Evolutionary conservation across 2,113 vertebrate species (phyloP), one percentile per base, ranked within the genome.

Genomic region (Seriola rivoliana): DNA sequence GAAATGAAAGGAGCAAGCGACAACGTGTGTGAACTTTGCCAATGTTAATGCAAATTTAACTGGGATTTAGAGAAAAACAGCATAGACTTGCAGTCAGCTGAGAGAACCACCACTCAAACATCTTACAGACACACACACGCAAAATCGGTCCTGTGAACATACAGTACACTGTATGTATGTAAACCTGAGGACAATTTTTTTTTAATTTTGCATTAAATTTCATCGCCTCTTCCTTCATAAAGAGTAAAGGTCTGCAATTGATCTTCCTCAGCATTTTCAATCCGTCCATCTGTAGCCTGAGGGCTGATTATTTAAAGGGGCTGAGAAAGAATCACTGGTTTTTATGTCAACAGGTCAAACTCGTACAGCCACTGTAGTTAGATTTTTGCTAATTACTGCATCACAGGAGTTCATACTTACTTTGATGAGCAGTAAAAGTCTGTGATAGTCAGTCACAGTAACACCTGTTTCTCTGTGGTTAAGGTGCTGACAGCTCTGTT

Each of bases 361-460:
- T 50, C 42, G 11, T 29, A 29, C 42, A 3, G 42, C 12, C 42
- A 29, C 29, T 1, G 10, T 1, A 14, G 44, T 46, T 46, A 38
- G 38, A 29, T 29, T 55, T 81, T n/a, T 65, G 54, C 63, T 29
- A 58, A 69, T 42, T 32, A 52, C 29, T 29, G 57, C 50, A 40
- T 29, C 34, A 71, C 50, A 62, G 16, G 7, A 36, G 42, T 62
- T 84, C 58, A 50, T 71, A 38, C 63, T 66, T 44, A 23, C 17
- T 5, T 42, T 55, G 14, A 66, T 71, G 13, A 71, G 16, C 11
- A 12, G 21, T 21, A 55, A 25, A 36, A 3, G 21, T 44, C 17
- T 62, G 19, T 62, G 8, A 62, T 46, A 21, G 5, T 52, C 38
- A 5, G 6, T 52, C 29, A 29, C 2, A 2, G 29, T 2, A 19